Base-by-base conservation (phyloP, 2,797 vertebrate genomes). In the Ibycter americanus region DNA sequence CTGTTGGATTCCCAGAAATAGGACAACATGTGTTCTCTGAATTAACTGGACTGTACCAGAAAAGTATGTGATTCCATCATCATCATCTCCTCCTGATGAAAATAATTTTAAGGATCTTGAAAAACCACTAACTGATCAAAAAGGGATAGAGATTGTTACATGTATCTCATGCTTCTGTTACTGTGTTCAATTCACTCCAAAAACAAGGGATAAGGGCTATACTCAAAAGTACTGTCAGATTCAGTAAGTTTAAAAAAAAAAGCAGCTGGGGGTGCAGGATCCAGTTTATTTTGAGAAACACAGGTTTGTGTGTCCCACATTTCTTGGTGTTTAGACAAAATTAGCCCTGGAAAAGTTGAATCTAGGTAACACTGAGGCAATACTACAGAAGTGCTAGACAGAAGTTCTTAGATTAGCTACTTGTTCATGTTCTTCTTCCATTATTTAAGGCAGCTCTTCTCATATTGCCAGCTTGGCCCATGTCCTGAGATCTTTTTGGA, bases 251-350 rank as follows among this genome's bases (percentile, higher is more conserved):
- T 40, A 6, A 51, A 82, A 58, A 76, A 81, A 47, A 16, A 6
- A 0, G 2, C 2, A 1, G 10, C 40, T 15, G 4, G 14, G 9
- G n/a, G 4, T 12, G 6, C 4, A 18, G 18, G 21, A 70, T 71
- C 25, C 4, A 3, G 27, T 82, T 56, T 79, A 44, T 79, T 86
- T 86, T 66, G 26, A 91, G 58, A 83, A 91, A 76, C 44, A 40
- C 20, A 58, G n/a, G 16, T 58, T 67, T 65, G 2, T 67, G 58
- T 36, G 38, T 55, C 34, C 47, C 8, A 51, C 29, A 26, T 83
- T 91, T 58, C 32, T 84, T 65, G 32, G 12, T 68, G 6, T 72
- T 56, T 58, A 74, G 34, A 62, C 18, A 92, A 93, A 83, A 85
- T 76, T 44, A 72, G 16, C 14, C 16, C 31, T 67, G 38, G n/a